Percentiles rank a stretch among this genome's conserved stretches.
phyloP scores from a whole-genome alignment of 2,888 invertebrate species.

The Candidula unifasciata region DNA sequence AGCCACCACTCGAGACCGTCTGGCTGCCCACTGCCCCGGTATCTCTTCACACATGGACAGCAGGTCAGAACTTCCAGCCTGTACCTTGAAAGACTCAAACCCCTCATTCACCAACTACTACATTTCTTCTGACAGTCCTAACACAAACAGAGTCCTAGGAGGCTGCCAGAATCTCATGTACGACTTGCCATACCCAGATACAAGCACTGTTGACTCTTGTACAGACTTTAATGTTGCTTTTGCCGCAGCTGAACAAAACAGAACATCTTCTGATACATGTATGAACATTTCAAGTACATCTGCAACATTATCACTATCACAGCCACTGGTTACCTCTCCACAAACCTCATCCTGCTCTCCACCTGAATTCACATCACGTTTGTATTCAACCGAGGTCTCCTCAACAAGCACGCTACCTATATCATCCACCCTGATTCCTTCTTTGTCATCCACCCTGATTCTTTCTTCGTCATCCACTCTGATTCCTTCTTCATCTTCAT shows the following conservation, averaged over 20 bases:
- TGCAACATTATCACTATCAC: slow-evolving; percentile 24
- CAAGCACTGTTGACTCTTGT: background rate
- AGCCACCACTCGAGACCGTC: slow-evolving; percentile 71
- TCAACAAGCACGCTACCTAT: slow-evolving; percentile 19
- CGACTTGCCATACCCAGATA: slow-evolving; percentile 23
- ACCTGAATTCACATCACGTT: slow-evolving; percentile 24
- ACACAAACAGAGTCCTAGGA: slow-evolving; percentile 18
- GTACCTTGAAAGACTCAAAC: slow-evolving; percentile 6
- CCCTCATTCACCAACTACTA: slow-evolving; percentile 29
- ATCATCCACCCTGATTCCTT: too few relatives aligned
- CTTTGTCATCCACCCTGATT: too few relatives aligned
- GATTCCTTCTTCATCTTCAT: slow-evolving; percentile 10
- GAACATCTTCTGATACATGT: background rate
- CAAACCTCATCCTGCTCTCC: background rate
- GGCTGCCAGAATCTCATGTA: slow-evolving; percentile 33
- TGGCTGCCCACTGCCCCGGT: slow-evolving; percentile 71
- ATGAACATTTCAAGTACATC: slow-evolving; percentile 21
- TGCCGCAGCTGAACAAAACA: background rate
- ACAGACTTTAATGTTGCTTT: slow-evolving; percentile 13
- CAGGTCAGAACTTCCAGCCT: slow-evolving; percentile 33
- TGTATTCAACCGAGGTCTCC: slow-evolving; percentile 39
- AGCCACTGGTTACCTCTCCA: slow-evolving; percentile 30
- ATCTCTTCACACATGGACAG: slow-evolving; percentile 72
- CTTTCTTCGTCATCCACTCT: too few relatives aligned
- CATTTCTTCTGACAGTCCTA: slow-evolving; percentile 1